These are phyloP conservation scores for Macaca mulatta DNA, from an alignment of 2,113 vertebrate genomes.

Conservation along the genomic window DNA sequence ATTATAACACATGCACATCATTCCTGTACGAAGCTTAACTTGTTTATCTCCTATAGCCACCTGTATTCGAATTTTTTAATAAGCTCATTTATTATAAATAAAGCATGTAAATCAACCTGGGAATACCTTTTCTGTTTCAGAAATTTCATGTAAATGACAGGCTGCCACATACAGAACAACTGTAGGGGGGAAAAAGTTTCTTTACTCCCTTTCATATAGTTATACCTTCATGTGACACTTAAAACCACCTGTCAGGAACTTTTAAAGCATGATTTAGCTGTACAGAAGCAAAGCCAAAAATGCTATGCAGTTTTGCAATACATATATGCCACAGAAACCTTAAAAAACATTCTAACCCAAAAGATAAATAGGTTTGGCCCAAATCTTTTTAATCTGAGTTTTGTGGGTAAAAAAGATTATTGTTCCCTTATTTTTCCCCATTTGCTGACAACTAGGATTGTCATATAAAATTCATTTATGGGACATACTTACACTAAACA, in stretches of 20 bases:
- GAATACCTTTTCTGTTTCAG: conserved; percentile 39
- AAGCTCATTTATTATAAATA: conserved; percentile 38
- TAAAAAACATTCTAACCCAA: background rate
- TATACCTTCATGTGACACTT: background rate
- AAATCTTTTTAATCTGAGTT: conserved; percentile 42
- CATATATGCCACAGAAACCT: background rate
- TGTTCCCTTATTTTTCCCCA: conserved; percentile 25
- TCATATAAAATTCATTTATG: background rate
- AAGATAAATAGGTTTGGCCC: background rate
- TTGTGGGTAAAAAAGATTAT: background rate
- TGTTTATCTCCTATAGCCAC: background rate
- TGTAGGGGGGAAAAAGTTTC: background rate
- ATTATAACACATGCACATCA: conserved; percentile 33
- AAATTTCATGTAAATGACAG: conserved; percentile 20
- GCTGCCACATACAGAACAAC: background rate
- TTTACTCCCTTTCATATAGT: background rate
- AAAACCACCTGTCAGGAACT: conserved; percentile 6
- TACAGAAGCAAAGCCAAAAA: background rate
- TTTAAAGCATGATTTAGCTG: conserved; percentile 40
- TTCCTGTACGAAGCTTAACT: conserved; percentile 25
- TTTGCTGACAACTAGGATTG: background rate
- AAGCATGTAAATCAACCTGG: background rate
- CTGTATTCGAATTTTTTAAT: conserved; percentile 21
- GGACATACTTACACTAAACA: background rate
- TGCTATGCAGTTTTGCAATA: background rate